These are phyloP conservation scores for Stigmatopora argus DNA, from an alignment of 2,113 vertebrate species.

Conservation along the genomic window DNA sequence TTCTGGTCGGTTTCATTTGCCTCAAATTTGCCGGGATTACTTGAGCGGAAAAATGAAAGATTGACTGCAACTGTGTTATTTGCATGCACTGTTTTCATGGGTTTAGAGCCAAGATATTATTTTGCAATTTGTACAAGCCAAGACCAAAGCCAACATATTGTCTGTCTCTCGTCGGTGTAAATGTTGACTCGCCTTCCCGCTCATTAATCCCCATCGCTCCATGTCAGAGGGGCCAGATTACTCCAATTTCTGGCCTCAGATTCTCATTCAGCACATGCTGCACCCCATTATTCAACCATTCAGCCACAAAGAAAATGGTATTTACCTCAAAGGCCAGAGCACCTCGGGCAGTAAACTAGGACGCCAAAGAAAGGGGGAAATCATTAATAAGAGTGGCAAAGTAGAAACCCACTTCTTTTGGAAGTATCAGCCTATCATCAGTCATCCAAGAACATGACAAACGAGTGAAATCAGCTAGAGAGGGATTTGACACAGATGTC, in stretches of 20 bases:
- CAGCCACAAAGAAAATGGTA: slow-evolving; percentile 68
- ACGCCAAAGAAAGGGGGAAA: slow-evolving; percentile 15
- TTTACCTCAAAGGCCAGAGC: slow-evolving; percentile 64
- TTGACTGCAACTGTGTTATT: too few species aligned
- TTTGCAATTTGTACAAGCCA: slow-evolving; percentile 9
- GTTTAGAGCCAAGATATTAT: too few species aligned
- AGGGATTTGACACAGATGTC: slow-evolving; percentile 65
- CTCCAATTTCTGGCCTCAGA: slow-evolving; percentile 58
- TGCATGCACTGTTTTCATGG: too few species aligned
- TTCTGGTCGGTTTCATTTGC: background rate
- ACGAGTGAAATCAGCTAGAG: slow-evolving; percentile 52
- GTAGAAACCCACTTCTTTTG: slow-evolving; percentile 38
- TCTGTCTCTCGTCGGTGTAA: slow-evolving; percentile 32
- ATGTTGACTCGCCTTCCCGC: slow-evolving; percentile 45
- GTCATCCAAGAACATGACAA: slow-evolving; percentile 53
- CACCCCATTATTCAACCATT: slow-evolving; percentile 71
- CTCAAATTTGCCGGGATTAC: background rate
- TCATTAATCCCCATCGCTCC: slow-evolving; percentile 73
- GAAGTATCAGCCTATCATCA: slow-evolving; percentile 47
- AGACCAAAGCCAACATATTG: slow-evolving; percentile 25
- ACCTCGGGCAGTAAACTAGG: slow-evolving; percentile 24
- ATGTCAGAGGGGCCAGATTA: slow-evolving; percentile 69
- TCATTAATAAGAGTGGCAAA: slow-evolving; percentile 41
- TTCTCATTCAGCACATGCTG: slow-evolving; percentile 69
- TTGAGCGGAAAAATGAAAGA: too few species aligned